Evolutionary conservation across 1,140 invertebrate species (phyloP).

Genomic region (Drosophila azteca): DNA sequence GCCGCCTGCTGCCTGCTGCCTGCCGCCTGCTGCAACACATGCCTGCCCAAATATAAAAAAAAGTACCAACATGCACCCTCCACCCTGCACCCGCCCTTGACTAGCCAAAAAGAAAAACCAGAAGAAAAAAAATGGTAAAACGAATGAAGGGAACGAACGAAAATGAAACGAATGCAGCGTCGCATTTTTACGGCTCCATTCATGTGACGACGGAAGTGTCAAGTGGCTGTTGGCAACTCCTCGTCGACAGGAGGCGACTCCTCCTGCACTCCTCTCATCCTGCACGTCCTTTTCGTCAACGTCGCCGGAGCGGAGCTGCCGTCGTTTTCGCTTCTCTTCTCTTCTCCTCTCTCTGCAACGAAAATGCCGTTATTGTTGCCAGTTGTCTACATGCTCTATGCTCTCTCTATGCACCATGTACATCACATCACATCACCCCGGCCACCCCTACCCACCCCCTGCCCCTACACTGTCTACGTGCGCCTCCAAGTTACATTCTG

Average conservation of each 20-base stretch:
- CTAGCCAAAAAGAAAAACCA: conserved; percentile 50
- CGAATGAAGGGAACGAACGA: conserved; percentile 20
- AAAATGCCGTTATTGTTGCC: conserved; percentile 80
- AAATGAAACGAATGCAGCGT: conserved; percentile 68
- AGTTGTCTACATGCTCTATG: conserved; percentile 73
- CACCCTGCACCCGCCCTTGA: conserved; percentile 52
- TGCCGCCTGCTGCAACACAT: conserved; percentile 26
- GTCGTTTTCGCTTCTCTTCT: neutral
- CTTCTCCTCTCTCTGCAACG: conserved; percentile 48
- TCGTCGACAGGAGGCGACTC: conserved; percentile 67
- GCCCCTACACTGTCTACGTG: conserved; percentile 7
- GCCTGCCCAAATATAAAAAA: conserved; percentile 76
- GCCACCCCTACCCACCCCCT: neutral
- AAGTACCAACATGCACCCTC: conserved; percentile 30
- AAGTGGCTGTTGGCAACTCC: conserved; percentile 82
- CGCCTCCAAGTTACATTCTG: conserved; percentile 33
- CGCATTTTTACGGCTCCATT: conserved; percentile 81
- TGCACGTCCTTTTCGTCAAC: conserved; percentile 76
- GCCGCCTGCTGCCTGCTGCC: neutral
- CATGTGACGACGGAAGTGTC: conserved; percentile 81
- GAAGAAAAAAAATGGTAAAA: conserved; percentile 18
- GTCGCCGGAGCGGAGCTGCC: conserved; percentile 28
- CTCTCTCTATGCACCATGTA: conserved; percentile 34
- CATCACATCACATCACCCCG: conserved; percentile 25
- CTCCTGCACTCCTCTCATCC: conserved; percentile 16